A percentile compares a stretch with the other conserved stretches of the same genome.
Evolutionary conservation across 2,113 vertebrate genomes (phyloP).

Genomic region (Chitala chitala): DNA sequence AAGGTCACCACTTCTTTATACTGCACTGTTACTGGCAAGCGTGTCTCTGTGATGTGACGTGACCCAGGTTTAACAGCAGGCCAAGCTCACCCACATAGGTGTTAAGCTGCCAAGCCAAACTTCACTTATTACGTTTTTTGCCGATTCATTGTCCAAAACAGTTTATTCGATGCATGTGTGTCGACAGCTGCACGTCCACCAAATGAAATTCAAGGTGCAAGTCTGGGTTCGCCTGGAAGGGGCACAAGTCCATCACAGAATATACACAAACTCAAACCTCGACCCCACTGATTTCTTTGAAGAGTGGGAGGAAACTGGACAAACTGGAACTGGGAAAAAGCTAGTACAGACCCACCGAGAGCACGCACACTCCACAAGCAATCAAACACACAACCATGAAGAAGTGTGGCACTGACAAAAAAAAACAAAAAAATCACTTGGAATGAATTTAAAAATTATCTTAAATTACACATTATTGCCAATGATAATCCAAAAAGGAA

Average conservation of each 20-base stretch:
- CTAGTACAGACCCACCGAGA: not conserved
- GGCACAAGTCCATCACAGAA: too few species aligned
- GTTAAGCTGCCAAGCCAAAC: too few species aligned
- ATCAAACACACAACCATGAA: not conserved
- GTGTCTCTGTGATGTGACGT: not conserved
- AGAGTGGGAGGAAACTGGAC: too few species aligned
- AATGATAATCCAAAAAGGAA: too few species aligned
- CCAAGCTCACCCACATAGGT: too few species aligned
- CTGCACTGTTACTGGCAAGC: not conserved
- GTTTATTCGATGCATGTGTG: too few species aligned
- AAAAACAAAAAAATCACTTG: not conserved
- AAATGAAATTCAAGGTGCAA: not conserved
- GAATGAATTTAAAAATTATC: too few species aligned
- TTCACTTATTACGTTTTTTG: not conserved
- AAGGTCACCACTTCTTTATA: not conserved
- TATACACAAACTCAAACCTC: too few species aligned
- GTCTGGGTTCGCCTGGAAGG: too few species aligned
- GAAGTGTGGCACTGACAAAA: not conserved
- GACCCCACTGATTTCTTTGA: too few species aligned
- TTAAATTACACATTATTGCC: too few species aligned
- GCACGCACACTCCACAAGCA: not conserved
- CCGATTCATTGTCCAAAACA: not conserved
- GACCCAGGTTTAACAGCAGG: too few species aligned
- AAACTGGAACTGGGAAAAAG: not conserved
- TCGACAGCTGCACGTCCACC: not conserved